Conservation (phyloP, 2,113 vertebrate genomes). For the Rhea pennata region DNA sequence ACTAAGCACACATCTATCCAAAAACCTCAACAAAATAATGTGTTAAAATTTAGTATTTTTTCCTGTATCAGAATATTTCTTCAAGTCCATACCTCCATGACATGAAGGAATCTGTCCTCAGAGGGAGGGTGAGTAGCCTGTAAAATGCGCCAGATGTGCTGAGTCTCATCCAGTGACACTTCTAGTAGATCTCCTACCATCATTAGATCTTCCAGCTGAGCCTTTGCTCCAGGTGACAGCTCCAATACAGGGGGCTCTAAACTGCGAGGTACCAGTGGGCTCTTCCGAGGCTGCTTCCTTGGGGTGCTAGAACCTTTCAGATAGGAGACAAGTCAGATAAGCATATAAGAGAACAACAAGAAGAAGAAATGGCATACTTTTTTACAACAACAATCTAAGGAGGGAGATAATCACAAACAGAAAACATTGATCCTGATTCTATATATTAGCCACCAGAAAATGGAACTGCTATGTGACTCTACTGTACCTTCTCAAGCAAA, state of each 20-base stretch:
- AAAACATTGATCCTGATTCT: neutral
- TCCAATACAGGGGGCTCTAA: conserved; percentile 95
- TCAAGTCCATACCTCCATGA: conserved; percentile 87
- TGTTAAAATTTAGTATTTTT: neutral
- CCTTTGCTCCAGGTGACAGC: conserved; percentile 90
- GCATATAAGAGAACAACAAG: neutral
- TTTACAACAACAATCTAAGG: neutral
- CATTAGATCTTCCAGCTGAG: conserved; percentile 95
- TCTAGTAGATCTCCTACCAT: conserved; percentile 97
- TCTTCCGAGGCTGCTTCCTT: conserved; percentile 96
- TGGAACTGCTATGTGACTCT: neutral
- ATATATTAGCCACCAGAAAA: neutral
- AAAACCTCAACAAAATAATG: neutral
- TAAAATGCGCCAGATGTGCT: conserved; percentile 98
- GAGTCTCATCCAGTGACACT: conserved; percentile 97
- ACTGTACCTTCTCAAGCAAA: neutral
- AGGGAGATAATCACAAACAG: neutral
- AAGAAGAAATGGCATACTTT: neutral
- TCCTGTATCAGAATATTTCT: neutral
- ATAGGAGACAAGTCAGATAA: neutral
- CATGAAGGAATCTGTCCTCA: conserved; percentile 94
- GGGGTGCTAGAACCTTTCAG: conserved; percentile 86
- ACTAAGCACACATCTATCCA: neutral
- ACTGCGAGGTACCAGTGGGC: conserved; percentile 93
- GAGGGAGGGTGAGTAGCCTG: conserved; percentile 97